Base-by-base conservation (phyloP, 2,113 vertebrate genomes). In the Gallinago jamesoni region DNA sequence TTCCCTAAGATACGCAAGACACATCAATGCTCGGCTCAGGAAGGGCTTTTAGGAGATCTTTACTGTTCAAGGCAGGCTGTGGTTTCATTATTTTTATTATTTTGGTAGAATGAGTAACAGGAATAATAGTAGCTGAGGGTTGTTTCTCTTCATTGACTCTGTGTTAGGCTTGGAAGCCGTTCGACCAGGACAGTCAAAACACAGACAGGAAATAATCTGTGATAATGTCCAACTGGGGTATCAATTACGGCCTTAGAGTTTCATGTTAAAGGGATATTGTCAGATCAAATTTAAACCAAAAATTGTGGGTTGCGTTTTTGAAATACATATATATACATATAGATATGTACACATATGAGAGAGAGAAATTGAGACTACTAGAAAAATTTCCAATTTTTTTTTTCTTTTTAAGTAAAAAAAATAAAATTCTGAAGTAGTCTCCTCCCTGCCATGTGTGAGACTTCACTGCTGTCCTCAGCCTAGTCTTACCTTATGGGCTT, bases 161-260 rank as follows among this genome's bases (percentile, higher is more conserved):
- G 47, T 97, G 96, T 97, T 97, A 94, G 93, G 93, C 79, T 97
- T 97, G 97, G 97, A 97, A 97, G 94, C 96, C 31, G 39, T 96
- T 97, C 33, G 96, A 97, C 96, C 95, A 97, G 96, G 97, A 97
- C 97, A 97, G 97, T 97, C 97, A 97, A 97, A 97, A 97, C 97
- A 97, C 96, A 97, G 97, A 97, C 97, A 97, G 97, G 97, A 97
- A 97, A 96, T 93, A 97, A 97, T 96, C 96, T 96, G 76, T 94
- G 92, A 96, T 96, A 96, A 94, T 97, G 96, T 97, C 94, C 97
- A 97, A 94, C 87, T 95, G 70, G 85, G 69, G 89, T 97, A 97
- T 97, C 96, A 95, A 94, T 97, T 97, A 96, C 96, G 2, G 82
- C 87, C 92, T 97, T 88, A 83, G 77, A 96, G 93, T 94, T 97